Evolutionary conservation across 2,888 invertebrate species (phyloP), one percentile per base, ranked within the genome.

Genomic region (Callinectes sapidus): DNA sequence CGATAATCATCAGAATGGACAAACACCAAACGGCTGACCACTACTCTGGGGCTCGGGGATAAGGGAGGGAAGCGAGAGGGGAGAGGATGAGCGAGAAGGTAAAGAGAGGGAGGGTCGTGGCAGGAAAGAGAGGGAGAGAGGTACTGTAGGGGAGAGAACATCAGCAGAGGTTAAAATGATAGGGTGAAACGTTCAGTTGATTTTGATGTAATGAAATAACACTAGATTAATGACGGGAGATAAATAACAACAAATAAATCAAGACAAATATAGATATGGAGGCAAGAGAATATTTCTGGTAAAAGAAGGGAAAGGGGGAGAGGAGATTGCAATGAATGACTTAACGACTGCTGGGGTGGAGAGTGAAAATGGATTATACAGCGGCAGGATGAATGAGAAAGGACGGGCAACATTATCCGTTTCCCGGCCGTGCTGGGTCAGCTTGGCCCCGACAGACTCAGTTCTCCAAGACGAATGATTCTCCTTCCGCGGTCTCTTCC

Each of bases 401-500:
- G 92, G 89, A 87, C 77, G 48, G 77, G 54, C 87, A 86, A 92
- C 90, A 92, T 92, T 92, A 92, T 90, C 92, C 81, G 90, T 87
- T 90, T 42, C 87, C 55, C 35, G 71, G 87, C 48, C 90, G 87
- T 92, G 92, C 92, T 92, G 90, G 92, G 92, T 92, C 92, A 92
- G 90, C 92, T 54, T 35, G 28, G 61, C 48, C 35, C 89, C 90
- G 92, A 89, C 89, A 85, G 88, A 88, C 66, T 91, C 91, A 81
- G 91, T 87, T 71, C 91, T 87, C 71, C n/a, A 91, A 91, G 91
- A 91, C 55, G 91, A 91, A 91, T 91, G 91, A 85, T 88, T 48
- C 77, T 66, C 85, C 66, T 61, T 87, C 91, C 61, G 48, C 87
- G 61, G 87, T 71, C 87, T 61, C 77, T 48, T 42, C 77, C 77